A percentile compares a stretch with the other conserved stretches of the same genome.
phyloP scores from a whole-genome alignment of 1,140 invertebrate genomes.

The Dinoponera quadriceps region DNA sequence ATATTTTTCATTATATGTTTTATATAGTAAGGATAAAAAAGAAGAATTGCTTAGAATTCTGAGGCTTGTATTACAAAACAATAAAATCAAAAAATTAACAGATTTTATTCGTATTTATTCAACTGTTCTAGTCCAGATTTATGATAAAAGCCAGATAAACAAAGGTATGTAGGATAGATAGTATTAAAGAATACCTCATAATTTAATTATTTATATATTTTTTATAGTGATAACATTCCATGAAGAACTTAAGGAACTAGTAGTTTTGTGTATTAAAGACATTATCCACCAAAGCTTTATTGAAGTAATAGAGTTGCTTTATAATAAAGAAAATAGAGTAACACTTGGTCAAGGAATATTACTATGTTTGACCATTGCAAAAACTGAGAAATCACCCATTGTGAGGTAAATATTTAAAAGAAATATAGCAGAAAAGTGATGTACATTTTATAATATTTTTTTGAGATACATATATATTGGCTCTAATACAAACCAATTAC shows the following conservation, averaged over 20 bases:
- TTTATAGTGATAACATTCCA: conserved; percentile 81
- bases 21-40: conserved; percentile 82
- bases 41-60: conserved; percentile 83
- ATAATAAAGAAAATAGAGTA: conserved; percentile 85
- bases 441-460: conserved; percentile 59
- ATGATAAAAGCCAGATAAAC: conserved; percentile 82
- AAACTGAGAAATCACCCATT: conserved; percentile 86
- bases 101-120: conserved; percentile 85
- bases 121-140: conserved; percentile 84
- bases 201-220: conserved; percentile 76
- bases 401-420: conserved; percentile 84
- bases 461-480: conserved; percentile 26
- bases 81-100: conserved; percentile 82
- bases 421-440: conserved; percentile 50
- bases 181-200: conserved; percentile 26
- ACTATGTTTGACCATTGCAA: conserved; percentile 87
- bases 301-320: conserved; percentile 84
- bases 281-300: conserved; percentile 84
- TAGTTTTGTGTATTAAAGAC: conserved; percentile 85
- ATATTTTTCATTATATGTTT: conserved; percentile 61
- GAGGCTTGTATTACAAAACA: conserved; percentile 81
- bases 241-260: conserved; percentile 88
- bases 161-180: conserved; percentile 80
- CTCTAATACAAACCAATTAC: conserved; percentile 24
- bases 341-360: conserved; percentile 87